These are phyloP conservation scores for Burhinus oedicnemus DNA, from an alignment of 2,113 vertebrate species.

Conservation along the genomic window DNA sequence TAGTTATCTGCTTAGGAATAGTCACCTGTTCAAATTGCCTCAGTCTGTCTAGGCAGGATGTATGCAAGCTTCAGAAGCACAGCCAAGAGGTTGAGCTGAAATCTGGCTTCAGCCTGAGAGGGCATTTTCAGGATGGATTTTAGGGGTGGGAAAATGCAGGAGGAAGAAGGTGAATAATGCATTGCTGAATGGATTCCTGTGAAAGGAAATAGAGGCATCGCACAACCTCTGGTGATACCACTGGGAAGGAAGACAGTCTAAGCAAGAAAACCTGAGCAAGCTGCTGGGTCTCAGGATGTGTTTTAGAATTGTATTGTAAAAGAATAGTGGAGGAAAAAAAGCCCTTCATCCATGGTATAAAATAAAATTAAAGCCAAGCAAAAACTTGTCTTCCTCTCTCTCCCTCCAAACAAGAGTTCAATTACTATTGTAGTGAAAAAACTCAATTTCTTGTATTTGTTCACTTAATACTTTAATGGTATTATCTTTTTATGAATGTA, in stretches of 20 bases:
- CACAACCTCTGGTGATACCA: not conserved
- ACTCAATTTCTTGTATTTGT: not conserved
- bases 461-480: not conserved
- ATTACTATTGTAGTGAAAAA: not conserved
- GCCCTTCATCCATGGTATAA: not conserved
- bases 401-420: not conserved
- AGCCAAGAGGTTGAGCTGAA: not conserved
- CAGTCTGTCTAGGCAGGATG: not conserved
- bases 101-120: not conserved
- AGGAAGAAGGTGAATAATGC: not conserved
- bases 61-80: not conserved
- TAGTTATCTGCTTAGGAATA: not conserved
- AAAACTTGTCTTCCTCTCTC: not conserved
- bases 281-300: not conserved
- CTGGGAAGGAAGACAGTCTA: not conserved
- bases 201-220: not conserved
- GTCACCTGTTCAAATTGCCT: not conserved
- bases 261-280: not conserved
- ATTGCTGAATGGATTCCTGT: not conserved
- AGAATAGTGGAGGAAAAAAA: not conserved
- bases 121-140: not conserved
- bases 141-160: not conserved
- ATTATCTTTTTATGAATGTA: not conserved
- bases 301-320: not conserved
- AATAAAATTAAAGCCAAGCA: not conserved